Conservation (phyloP, 2,888 invertebrate species). For the Chrysodeixis includens region DNA sequence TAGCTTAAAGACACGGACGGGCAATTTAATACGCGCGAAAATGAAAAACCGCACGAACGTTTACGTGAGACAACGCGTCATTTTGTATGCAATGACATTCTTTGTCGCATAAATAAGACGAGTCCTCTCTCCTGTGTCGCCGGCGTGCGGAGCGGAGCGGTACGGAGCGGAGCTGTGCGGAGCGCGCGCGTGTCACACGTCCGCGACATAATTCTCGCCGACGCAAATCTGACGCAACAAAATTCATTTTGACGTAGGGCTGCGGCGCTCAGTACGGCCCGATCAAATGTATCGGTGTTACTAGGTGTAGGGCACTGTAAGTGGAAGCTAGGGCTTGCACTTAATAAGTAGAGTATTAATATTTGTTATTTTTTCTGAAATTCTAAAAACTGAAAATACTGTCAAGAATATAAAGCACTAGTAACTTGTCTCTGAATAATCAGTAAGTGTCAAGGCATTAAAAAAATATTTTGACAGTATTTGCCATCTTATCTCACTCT, state of each 20-base stretch:
- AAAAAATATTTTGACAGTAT: too few relatives aligned
- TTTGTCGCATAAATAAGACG: conserved; percentile 23
- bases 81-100: conserved; percentile 30
- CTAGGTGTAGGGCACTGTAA: not conserved
- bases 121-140: not conserved
- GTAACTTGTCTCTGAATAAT: too few relatives aligned
- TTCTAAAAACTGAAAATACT: too few relatives aligned
- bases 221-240: conserved; percentile 52
- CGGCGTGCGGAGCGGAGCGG: conserved; percentile 7
- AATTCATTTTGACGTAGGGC: conserved; percentile 39
- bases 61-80: conserved; percentile 18
- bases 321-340: not conserved
- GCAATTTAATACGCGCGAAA: conserved; percentile 14
- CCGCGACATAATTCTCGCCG: conserved; percentile 46
- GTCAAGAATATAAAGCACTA: too few relatives aligned
- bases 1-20: conserved; percentile 8
- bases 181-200: conserved; percentile 37
- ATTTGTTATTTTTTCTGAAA: too few relatives aligned
- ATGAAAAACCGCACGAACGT: conserved; percentile 21
- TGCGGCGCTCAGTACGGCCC: conserved; percentile 17
- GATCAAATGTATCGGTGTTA: conserved; percentile 14
- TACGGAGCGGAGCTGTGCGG: not conserved
- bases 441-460: too few relatives aligned
- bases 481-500: too few relatives aligned
- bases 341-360: too few relatives aligned